Conservation (phyloP, 2,113 vertebrate species). For the Pan paniscus region DNA sequence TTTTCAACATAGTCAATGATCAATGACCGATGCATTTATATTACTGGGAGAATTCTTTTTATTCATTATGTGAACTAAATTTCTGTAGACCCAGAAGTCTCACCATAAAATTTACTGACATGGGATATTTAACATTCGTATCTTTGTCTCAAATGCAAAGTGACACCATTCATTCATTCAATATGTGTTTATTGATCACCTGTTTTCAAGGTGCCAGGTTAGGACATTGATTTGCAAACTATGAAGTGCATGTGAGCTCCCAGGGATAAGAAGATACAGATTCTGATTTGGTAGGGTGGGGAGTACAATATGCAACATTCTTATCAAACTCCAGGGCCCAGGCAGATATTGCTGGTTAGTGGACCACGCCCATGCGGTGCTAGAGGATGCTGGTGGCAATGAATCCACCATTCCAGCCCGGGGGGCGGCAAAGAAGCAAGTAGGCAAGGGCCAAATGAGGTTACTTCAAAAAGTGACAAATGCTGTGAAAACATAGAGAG, state of each 20-base stretch:
- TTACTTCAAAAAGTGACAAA: not conserved
- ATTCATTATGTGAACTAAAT: constrained; percentile 19
- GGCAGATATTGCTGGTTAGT: fast-evolving
- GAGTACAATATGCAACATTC: not conserved
- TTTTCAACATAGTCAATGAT: constrained; percentile 39
- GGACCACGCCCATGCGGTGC: fast-evolving
- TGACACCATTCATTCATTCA: not conserved
- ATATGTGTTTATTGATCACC: too few relatives aligned
- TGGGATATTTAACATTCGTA: not conserved
- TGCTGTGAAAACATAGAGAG: not conserved
- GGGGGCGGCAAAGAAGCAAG: not conserved
- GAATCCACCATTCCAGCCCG: not conserved
- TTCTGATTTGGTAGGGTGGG: not conserved
- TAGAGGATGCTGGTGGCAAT: too few relatives aligned
- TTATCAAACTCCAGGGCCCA: not conserved
- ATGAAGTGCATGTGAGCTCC: not conserved
- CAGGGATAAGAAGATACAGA: not conserved
- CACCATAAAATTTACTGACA: not conserved
- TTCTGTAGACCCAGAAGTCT: constrained; percentile 13
- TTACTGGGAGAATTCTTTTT: constrained; percentile 25
- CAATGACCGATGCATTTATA: constrained; percentile 3
- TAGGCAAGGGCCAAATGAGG: too few relatives aligned
- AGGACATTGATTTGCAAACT: not conserved
- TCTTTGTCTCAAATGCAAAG: not conserved
- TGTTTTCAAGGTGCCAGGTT: not conserved